Evolutionary conservation across 2,888 invertebrate genomes (phyloP).

Genomic region (Maniola hyperantus): DNA sequence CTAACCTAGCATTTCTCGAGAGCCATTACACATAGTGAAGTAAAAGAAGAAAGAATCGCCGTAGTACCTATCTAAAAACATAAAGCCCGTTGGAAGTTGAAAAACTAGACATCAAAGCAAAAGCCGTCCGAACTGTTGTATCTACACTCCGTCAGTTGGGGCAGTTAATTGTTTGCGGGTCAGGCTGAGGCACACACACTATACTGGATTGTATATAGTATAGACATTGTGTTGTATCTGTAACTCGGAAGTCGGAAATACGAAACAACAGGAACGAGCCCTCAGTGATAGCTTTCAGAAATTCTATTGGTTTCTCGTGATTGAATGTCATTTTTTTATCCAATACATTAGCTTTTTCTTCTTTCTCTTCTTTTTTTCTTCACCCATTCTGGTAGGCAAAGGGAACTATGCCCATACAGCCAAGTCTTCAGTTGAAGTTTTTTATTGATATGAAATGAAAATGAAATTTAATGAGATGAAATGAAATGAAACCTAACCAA

Average conservation of each 20-base stretch:
- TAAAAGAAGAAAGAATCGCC: conserved; percentile 17
- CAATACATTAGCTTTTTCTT: too few relatives aligned
- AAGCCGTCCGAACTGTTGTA: conserved; percentile 33
- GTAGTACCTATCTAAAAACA: conserved; percentile 29
- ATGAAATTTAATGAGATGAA: too few relatives aligned
- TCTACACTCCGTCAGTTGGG: conserved; percentile 47
- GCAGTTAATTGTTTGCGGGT: conserved; percentile 59
- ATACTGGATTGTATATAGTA: conserved; percentile 18
- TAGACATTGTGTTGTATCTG: conserved; percentile 15
- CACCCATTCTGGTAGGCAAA: too few relatives aligned
- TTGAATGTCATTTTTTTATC: not conserved
- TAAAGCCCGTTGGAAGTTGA: conserved; percentile 31
- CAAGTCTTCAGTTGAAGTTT: too few relatives aligned
- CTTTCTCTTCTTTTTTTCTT: too few relatives aligned
- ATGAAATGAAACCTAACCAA: too few relatives aligned
- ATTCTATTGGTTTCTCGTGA: not conserved
- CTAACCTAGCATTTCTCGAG: conserved; percentile 10
- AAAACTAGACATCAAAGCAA: conserved; percentile 38
- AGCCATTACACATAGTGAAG: conserved; percentile 8
- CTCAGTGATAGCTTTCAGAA: not conserved
- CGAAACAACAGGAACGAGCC: not conserved
- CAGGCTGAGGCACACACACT: conserved; percentile 44
- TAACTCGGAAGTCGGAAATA: conserved; percentile 7
- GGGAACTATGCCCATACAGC: too few relatives aligned
- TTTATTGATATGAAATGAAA: too few relatives aligned